Conservation (phyloP, 1,140 invertebrate genomes). For the Drosophila tani region DNA sequence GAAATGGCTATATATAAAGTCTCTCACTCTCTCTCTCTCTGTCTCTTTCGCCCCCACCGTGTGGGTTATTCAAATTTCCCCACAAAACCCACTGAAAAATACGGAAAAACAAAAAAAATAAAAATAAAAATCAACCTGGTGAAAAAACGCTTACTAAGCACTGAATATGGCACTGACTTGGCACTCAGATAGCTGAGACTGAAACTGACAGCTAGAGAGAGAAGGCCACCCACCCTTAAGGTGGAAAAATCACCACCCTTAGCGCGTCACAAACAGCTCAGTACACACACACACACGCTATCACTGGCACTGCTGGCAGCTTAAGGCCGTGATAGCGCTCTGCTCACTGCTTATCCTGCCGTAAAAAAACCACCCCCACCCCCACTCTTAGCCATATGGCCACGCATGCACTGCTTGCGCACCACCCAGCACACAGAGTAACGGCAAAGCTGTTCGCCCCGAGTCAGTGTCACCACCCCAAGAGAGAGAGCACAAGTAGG, state of each 20-base stretch:
- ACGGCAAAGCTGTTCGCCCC: slow-evolving; percentile 6
- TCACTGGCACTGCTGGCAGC: slow-evolving; percentile 50
- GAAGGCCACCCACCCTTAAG: slow-evolving; percentile 8
- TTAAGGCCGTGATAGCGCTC: slow-evolving; percentile 16
- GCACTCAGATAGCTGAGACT: neutral
- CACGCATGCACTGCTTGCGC: slow-evolving; percentile 74
- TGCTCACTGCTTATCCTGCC: slow-evolving; percentile 23
- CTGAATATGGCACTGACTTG: neutral
- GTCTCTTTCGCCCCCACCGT: neutral
- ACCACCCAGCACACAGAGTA: slow-evolving; percentile 21
- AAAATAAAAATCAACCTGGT: neutral
- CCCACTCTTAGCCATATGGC: slow-evolving; percentile 48
- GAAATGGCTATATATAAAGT: slow-evolving; percentile 29
- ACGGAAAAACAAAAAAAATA: neutral
- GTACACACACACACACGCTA: slow-evolving; percentile 48
- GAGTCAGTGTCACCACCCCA: slow-evolving; percentile 22
- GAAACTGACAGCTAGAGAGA: neutral
- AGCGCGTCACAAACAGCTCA: slow-evolving; percentile 3
- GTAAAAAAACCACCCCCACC: slow-evolving; percentile 9
- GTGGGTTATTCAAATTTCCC: slow-evolving; percentile 7
- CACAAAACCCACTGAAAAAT: neutral
- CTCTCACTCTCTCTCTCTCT: neutral
- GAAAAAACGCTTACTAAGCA: neutral
- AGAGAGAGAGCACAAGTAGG: neutral
- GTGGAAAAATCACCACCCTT: slow-evolving; percentile 17